Base-by-base conservation (phyloP, 1,140 invertebrate genomes). In the Chironomus tepperi region DNA sequence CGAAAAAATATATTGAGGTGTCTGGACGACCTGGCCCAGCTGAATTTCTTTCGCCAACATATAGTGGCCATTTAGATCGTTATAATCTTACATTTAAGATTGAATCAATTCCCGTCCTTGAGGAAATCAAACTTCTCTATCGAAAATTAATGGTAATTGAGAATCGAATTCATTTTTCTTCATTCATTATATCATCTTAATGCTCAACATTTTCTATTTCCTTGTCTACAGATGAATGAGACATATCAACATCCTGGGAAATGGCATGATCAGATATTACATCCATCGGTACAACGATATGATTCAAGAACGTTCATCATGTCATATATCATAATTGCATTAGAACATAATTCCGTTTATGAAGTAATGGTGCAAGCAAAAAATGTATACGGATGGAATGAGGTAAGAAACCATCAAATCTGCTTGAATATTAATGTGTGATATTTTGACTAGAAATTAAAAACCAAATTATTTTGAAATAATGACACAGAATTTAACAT, bases 341-440 rank as follows among this genome's bases (percentile, higher is more conserved):
- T 89, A 73, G 84, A 87, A 47, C 81, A 86, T 2, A 87, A 87
- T 76, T 86, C 87, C 2, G 85, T 86, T 3, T 89, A 89, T 78
- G 88, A 89, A 78, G 88, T 87, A 24, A 84, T 88, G 73, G 85
- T 89, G 7, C 86, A 88, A 77, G 86, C 87, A n/a, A 88, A 86
- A 80, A 89, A 89, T 76, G 85, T 86, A 78, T 88, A 89, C 76
- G 88, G 88, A 43, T 89, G 87, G 85, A 88, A 87, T 75, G 87
- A 88, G 79, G 83, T 88, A 75, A 76, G 47, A 12, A 47, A 47
- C 9, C n/a, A n/a, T n/a, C n/a, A n/a, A n/a, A 34, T n/a, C 3
- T 57, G 1, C 43, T 47, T 15, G 5, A 34, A 34, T 2, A 34
- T 5, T 34, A 2, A 5, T 34, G 24, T 34, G 24, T 34, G 24